These are phyloP conservation scores for Cyprinodon diabolis DNA, from an alignment of 2,797 vertebrate species.

Conservation along the genomic window DNA sequence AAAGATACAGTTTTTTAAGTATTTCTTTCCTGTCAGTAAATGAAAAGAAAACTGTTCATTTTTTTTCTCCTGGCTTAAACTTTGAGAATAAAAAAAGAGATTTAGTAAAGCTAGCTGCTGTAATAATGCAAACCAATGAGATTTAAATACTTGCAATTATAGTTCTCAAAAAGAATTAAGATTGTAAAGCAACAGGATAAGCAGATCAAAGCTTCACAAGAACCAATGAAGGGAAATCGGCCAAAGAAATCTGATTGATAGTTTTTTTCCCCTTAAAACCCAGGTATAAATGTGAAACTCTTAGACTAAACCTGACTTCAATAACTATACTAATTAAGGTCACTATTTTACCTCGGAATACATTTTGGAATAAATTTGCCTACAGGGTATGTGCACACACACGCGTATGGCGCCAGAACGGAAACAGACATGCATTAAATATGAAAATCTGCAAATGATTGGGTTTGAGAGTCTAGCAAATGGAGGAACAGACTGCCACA, in stretches of 20 bases:
- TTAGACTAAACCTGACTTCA: neutral
- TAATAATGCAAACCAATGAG: too few species aligned
- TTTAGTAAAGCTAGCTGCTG: too few species aligned
- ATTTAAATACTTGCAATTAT: neutral
- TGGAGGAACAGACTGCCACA: constrained; percentile 68
- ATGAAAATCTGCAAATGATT: constrained; percentile 67
- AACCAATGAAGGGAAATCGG: neutral
- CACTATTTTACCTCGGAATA: neutral
- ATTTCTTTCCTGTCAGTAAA: too few species aligned
- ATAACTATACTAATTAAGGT: neutral
- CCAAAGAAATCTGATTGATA: neutral
- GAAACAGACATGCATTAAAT: constrained; percentile 63
- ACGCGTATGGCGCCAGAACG: constrained; percentile 49
- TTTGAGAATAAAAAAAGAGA: too few species aligned
- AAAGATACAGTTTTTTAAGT: too few species aligned
- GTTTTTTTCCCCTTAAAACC: neutral
- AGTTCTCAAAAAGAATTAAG: too few species aligned
- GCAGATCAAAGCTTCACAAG: neutral
- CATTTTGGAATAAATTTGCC: constrained; percentile 11
- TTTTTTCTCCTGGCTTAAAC: too few species aligned
- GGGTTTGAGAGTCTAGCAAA: constrained; percentile 64
- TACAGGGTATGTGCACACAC: constrained; percentile 25
- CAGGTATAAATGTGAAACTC: neutral
- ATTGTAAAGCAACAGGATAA: neutral
- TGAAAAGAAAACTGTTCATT: too few species aligned